Conservation (phyloP, 2,113 vertebrate genomes). For the Coreoperca whiteheadi region DNA sequence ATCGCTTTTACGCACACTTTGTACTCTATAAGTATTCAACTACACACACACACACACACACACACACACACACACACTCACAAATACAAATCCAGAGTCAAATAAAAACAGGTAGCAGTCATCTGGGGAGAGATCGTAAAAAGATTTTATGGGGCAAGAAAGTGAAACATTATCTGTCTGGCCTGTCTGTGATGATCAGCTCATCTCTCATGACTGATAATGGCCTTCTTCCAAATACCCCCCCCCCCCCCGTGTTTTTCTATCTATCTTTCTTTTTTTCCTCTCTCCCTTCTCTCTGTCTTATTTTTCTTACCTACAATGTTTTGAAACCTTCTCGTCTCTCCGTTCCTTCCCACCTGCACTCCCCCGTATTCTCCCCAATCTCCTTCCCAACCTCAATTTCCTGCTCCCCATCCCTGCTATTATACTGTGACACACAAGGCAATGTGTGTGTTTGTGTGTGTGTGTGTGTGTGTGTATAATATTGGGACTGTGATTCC, state of each 20-base stretch:
- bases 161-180: conserved; percentile 74
- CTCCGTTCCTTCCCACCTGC: neutral
- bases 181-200: conserved; percentile 59
- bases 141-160: conserved; percentile 72
- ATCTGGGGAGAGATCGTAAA: conserved; percentile 64
- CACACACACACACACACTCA: conserved; percentile 12
- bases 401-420: conserved; percentile 50
- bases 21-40: conserved; percentile 31
- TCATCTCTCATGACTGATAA: conserved; percentile 63
- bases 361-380: conserved; percentile 19
- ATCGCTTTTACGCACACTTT: conserved; percentile 27
- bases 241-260: neutral
- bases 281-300: neutral
- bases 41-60: conserved; percentile 1
- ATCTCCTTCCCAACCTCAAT: conserved; percentile 59
- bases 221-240: conserved; percentile 17
- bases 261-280: neutral
- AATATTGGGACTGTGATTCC: conserved; percentile 38
- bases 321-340: conserved; percentile 14
- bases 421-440: conserved; percentile 49
- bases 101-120: conserved; percentile 70
- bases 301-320: neutral
- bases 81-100: conserved; percentile 52
- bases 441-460: conserved; percentile 32
- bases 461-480: conserved; percentile 8